Evolutionary conservation across 2,888 invertebrate genomes (phyloP), one percentile per base, ranked within the genome.

Genomic region (Anagyrus pseudococci): DNA sequence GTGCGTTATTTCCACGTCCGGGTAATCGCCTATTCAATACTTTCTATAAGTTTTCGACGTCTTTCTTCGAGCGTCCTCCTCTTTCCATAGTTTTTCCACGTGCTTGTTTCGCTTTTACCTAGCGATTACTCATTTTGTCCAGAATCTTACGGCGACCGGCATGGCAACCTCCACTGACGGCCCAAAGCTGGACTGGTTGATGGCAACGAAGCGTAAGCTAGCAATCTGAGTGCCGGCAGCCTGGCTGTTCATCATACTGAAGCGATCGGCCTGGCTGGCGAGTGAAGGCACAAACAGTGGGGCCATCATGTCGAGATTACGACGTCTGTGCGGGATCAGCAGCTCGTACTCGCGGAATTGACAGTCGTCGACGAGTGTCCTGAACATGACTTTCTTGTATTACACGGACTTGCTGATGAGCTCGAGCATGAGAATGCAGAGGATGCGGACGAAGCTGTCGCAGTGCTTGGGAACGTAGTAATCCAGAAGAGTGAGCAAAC

Each of bases 1-100:
- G 71, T 87, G 82, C 40, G 84, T 83, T 59, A 92, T 89, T 74
- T 88, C 85, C 50, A 91, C 85, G 77, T 92, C 90, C 0, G 92
- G 92, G 70, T 89, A 85, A 73, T 91, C 90, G 2, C 91, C 91
- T 64, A 82, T 84, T 55, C 89, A 82, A 73, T 92, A 92, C 52
- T 83, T 84, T 40, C 91, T 82, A 69, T 84, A 86, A 47, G 84
- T 72, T 7, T 73, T 69, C 1, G 67, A 60, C 7, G 49, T 41
- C 17, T 52, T 67, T 1, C 59, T 56, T 0, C 49, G 44, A n/a
- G 3, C n/a, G 2, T 64, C 47, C 6, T 22, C 26, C 17, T 58
- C 58, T 0, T 20, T 44, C 1, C 20, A 22, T 1, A 25, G n/a
- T 10, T 58, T 44, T 0, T 29, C 19, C 3, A 20, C 23, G 22